A percentile compares a stretch with the other conserved stretches of the same genome.
Evolutionary conservation across 2,888 invertebrate genomes (phyloP).

Genomic region (Campoplex nolae): DNA sequence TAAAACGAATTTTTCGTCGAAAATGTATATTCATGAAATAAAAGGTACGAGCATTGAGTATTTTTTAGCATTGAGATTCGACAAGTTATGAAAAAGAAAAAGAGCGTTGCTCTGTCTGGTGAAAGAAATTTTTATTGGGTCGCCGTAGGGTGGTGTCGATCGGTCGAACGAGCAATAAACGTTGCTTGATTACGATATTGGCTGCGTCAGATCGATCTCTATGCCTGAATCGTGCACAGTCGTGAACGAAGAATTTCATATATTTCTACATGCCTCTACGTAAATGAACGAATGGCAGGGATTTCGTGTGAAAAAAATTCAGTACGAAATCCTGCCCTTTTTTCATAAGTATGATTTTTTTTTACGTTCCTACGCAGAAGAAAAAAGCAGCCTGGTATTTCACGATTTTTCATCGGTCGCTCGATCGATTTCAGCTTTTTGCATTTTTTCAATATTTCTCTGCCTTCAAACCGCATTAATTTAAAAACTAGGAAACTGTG

Average conservation of each 20-base stretch:
- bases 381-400: not conserved
- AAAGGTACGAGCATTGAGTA: constrained; percentile 15
- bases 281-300: not conserved
- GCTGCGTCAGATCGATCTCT: constrained; percentile 11
- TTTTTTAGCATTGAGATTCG: constrained; percentile 39
- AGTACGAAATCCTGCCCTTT: not conserved
- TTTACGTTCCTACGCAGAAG: not conserved
- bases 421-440: not conserved
- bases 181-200: constrained; percentile 52
- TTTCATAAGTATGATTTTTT: not conserved
- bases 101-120: constrained; percentile 9
- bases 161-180: constrained; percentile 48
- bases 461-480: not conserved
- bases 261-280: not conserved
- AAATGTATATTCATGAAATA: not conserved
- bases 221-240: constrained; percentile 2
- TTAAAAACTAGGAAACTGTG: not conserved
- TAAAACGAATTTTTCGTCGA: not conserved
- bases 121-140: constrained; percentile 26
- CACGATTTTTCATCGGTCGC: not conserved
- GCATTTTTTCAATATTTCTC: not conserved
- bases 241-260: not conserved
- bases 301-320: not conserved
- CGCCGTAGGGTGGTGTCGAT: constrained; percentile 31
- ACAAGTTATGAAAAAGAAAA: constrained; percentile 30